Evolutionary conservation across 37 sponge, comb jelly and placozoan genomes (phyloP).

Genomic region (Geodia barretti): DNA sequence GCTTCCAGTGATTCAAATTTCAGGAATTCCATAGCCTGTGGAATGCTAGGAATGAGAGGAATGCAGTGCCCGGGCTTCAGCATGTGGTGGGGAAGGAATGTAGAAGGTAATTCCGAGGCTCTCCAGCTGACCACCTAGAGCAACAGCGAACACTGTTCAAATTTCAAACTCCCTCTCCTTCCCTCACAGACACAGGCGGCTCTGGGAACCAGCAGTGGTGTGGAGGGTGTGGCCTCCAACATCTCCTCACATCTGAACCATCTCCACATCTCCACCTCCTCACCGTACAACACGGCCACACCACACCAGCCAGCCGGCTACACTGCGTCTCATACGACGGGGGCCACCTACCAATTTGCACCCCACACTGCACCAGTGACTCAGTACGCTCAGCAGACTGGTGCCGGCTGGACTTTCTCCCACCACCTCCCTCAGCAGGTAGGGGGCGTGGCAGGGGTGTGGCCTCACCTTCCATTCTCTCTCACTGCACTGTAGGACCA

Average conservation of each 20-base stretch:
- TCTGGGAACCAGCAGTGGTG: neutral
- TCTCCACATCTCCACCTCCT: constrained; percentile 25
- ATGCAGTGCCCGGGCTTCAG: too few species aligned
- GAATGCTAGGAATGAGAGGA: neutral
- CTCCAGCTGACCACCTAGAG: neutral
- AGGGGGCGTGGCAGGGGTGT: neutral
- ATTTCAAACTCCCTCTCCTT: neutral
- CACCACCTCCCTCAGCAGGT: constrained; percentile 5
- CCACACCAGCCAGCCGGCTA: neutral
- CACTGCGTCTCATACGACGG: neutral
- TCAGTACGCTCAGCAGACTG: constrained; percentile 22
- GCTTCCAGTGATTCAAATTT: too few species aligned
- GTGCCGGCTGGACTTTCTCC: constrained; percentile 29
- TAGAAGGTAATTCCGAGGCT: neutral
- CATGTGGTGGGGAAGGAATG: neutral
- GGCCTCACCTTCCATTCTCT: neutral
- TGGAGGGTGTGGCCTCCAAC: neutral
- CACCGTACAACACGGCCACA: neutral
- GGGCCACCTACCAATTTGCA: constrained; percentile 27
- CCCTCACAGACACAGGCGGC: neutral
- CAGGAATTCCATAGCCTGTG: neutral
- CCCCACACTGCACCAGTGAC: neutral
- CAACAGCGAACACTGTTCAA: neutral
- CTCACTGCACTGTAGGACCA: constrained; percentile 15
- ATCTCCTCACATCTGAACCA: constrained; percentile 19